phyloP scores from a whole-genome alignment of 2,888 invertebrate genomes.

The Gastracanthus pulcherrimus region DNA sequence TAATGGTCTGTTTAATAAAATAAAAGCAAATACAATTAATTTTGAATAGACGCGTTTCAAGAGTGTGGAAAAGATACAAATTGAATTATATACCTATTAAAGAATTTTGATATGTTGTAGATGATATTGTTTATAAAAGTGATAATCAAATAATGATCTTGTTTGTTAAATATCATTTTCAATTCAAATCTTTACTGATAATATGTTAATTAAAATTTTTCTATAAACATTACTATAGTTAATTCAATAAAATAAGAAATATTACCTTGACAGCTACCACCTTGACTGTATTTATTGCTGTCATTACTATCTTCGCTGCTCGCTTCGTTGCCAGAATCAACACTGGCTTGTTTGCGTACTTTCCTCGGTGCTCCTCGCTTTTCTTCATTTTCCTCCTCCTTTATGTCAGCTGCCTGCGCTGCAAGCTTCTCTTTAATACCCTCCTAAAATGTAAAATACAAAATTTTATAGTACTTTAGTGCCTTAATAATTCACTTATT shows the following conservation, averaged over 20 bases:
- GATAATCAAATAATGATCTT: too few species aligned
- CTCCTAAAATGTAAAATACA: slow-evolving; percentile 81
- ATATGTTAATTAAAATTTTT: too few species aligned
- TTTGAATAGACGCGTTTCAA: too few species aligned
- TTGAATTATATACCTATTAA: too few species aligned
- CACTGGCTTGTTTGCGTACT: slow-evolving; percentile 82
- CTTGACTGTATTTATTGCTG: slow-evolving; percentile 88
- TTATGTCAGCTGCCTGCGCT: slow-evolving; percentile 80
- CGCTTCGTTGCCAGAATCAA: slow-evolving; percentile 94
- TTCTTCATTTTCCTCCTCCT: slow-evolving; percentile 79
- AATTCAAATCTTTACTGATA: too few species aligned
- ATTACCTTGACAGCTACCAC: slow-evolving; percentile 78
- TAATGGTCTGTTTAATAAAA: too few species aligned
- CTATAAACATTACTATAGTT: too few species aligned
- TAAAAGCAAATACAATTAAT: too few species aligned
- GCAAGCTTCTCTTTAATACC: slow-evolving; percentile 91
- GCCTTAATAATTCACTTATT: background rate
- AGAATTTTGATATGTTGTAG: too few species aligned
- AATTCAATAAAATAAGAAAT: background rate
- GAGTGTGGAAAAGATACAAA: too few species aligned
- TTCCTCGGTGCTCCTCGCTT: slow-evolving; percentile 79
- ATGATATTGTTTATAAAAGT: too few species aligned
- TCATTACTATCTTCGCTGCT: slow-evolving; percentile 97
- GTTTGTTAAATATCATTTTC: too few species aligned
- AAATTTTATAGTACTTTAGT: background rate